Conservation (phyloP, 2,888 invertebrate species). For the Euzophera pinguis region DNA sequence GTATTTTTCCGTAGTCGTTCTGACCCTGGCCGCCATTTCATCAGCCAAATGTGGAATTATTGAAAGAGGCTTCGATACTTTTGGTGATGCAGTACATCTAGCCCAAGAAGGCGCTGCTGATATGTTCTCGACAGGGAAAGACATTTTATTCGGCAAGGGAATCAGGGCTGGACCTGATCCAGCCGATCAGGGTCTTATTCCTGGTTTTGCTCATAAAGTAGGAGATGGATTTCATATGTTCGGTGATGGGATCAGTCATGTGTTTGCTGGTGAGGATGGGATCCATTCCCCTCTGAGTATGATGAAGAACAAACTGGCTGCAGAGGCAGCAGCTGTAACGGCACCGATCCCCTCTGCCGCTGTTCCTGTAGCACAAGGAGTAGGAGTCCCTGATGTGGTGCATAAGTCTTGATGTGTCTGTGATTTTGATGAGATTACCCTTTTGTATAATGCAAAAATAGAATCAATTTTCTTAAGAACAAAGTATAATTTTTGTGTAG, state of each 20-base stretch:
- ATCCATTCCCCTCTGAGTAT: not conserved
- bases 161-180: not conserved
- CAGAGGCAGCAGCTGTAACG: not conserved
- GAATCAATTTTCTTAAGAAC: no score
- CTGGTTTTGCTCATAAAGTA: not conserved
- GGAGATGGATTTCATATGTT: not conserved
- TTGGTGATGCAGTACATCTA: not conserved
- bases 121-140: not conserved
- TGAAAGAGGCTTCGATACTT: not conserved
- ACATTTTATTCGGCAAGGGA: not conserved
- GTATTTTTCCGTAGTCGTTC: not conserved
- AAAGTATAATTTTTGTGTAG: no score
- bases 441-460: no score
- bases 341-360: not conserved
- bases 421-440: no score
- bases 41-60: not conserved
- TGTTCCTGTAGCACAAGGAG: not conserved
- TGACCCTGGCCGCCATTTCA: not conserved
- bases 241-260: not conserved
- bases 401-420: not conserved
- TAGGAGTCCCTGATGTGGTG: not conserved
- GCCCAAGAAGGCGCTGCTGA: not conserved
- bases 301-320: constrained; percentile 1
- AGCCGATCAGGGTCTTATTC: not conserved
- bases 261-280: not conserved